Conservation (phyloP, 2,888 invertebrate species). For the Rhamnusium bicolor region DNA sequence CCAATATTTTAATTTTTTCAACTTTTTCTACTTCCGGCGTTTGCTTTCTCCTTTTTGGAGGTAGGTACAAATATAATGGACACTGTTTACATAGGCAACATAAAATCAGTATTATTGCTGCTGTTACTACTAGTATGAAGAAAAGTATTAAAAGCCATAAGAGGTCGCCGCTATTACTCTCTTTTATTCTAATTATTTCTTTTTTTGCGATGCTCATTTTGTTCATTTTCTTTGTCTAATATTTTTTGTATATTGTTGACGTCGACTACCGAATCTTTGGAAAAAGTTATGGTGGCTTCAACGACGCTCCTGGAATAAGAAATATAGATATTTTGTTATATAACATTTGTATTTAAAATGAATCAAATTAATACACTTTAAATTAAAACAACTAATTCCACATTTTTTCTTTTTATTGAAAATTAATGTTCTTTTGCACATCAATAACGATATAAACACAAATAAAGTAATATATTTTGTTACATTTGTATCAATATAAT, state of each 20-base stretch:
- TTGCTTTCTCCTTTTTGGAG: slow-evolving; percentile 82
- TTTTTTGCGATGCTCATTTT: slow-evolving; percentile 39
- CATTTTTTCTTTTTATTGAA: too few species aligned
- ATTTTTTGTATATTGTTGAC: slow-evolving; percentile 82
- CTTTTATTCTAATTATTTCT: slow-evolving; percentile 50
- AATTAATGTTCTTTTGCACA: too few species aligned
- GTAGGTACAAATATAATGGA: slow-evolving; percentile 87
- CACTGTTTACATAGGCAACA: slow-evolving; percentile 91
- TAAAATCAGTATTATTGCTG: slow-evolving; percentile 81
- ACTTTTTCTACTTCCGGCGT: slow-evolving; percentile 77
- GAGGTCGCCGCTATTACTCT: slow-evolving; percentile 74
- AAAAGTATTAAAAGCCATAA: slow-evolving; percentile 85
- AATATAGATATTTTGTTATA: slow-evolving; percentile 4
- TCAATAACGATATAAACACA: not conserved
- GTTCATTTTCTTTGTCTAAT: slow-evolving; percentile 60
- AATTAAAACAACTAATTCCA: too few species aligned
- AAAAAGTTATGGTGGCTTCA: slow-evolving; percentile 80
- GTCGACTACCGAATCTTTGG: slow-evolving; percentile 79
- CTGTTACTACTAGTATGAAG: slow-evolving; percentile 82
- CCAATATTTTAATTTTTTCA: slow-evolving; percentile 68
- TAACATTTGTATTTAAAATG: not conserved
- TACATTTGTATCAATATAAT: slow-evolving; percentile 13
- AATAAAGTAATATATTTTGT: not conserved
- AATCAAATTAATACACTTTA: too few species aligned
- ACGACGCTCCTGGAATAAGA: slow-evolving; percentile 78